Percentiles rank a stretch among this genome's conserved stretches.
Conservation (phyloP, 2,797 vertebrate species). For the Pantherophis vulpinus region DNA sequence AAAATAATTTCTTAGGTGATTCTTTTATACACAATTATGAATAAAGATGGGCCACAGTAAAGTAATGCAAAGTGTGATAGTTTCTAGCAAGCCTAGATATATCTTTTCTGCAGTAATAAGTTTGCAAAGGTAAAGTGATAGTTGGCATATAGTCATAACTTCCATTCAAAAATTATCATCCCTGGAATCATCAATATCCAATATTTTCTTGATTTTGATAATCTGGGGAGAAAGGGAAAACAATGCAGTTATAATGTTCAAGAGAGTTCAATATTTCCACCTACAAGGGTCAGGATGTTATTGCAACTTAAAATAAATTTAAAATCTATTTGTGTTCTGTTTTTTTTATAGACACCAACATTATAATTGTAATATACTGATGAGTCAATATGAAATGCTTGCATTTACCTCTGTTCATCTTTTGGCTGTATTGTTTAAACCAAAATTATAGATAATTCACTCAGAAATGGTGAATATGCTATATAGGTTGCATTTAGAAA, state of each 20-base stretch:
- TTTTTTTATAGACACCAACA: not conserved
- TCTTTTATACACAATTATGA: not conserved
- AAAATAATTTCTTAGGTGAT: not conserved
- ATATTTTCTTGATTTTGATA: not conserved
- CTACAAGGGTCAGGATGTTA: not conserved
- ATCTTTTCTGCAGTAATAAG: not conserved
- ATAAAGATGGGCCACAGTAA: not conserved
- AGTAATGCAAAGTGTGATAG: not conserved
- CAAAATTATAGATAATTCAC: not conserved
- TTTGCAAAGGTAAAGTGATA: not conserved
- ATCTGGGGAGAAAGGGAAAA: not conserved
- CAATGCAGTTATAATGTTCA: not conserved
- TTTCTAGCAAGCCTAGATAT: not conserved
- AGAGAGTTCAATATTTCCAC: not conserved
- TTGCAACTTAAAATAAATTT: not conserved
- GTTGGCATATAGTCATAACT: not conserved
- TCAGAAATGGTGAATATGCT: not conserved
- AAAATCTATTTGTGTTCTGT: not conserved
- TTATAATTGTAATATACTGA: not conserved
- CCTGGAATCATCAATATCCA: not conserved
- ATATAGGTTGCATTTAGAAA: not conserved
- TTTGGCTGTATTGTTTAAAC: too few species aligned
- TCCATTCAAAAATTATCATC: not conserved
- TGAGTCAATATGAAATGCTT: too few species aligned
- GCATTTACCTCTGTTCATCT: too few species aligned